phyloP scores from a whole-genome alignment of 1,140 invertebrate species.

The Drosophila pallidifrons region DNA sequence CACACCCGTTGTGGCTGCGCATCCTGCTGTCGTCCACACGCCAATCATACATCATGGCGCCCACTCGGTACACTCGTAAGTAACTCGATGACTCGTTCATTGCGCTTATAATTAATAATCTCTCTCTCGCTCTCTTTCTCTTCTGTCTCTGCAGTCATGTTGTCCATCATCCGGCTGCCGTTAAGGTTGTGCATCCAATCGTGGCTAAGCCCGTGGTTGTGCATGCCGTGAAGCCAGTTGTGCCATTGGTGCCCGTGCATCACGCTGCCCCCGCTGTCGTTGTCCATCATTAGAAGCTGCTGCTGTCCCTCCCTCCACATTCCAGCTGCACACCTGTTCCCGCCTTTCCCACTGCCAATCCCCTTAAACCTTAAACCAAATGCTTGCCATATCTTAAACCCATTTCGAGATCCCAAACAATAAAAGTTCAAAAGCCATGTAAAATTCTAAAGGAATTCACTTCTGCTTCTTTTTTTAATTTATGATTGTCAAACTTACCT shows the following conservation, averaged over 20 bases:
- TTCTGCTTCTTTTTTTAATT: constrained; percentile 5
- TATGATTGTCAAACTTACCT: constrained; percentile 88
- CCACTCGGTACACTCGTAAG: constrained; percentile 83
- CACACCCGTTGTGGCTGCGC: constrained; percentile 85
- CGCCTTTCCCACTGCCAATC: constrained; percentile 28
- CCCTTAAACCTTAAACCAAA: constrained; percentile 1
- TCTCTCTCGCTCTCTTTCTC: background rate
- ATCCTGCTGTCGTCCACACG: constrained; percentile 55
- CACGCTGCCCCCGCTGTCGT: constrained; percentile 86
- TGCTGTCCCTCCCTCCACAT: too few species aligned
- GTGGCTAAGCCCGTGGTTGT: constrained; percentile 84
- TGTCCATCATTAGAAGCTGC: constrained; percentile 80
- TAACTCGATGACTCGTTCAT: constrained; percentile 2
- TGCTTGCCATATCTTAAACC: background rate
- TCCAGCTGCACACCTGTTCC: background rate
- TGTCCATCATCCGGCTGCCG: constrained; percentile 77
- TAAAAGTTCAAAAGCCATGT: constrained; percentile 73
- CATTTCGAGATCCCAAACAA: constrained; percentile 58
- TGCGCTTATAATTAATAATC: constrained; percentile 15
- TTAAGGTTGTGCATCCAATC: constrained; percentile 73
- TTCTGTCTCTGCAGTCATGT: constrained; percentile 60
- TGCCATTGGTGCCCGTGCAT: constrained; percentile 85
- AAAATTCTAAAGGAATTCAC: constrained; percentile 33
- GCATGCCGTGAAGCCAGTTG: constrained; percentile 85
- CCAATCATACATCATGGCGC: constrained; percentile 77